Evolutionary conservation across 1,140 invertebrate species (phyloP).

Genomic region (Lucilia sericata): DNA sequence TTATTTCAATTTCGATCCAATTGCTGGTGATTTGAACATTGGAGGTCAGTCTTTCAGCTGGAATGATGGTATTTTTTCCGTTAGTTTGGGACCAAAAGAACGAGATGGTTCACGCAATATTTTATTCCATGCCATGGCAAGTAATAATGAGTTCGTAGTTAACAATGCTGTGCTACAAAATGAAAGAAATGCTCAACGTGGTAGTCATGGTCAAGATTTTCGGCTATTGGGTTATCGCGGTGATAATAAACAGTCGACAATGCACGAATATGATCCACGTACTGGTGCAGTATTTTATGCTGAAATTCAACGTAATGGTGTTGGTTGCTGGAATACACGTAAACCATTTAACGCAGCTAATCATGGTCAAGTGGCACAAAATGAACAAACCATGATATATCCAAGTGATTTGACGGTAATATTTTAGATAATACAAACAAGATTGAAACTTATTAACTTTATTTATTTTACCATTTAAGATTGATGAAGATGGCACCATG

Average conservation of each 20-base stretch:
- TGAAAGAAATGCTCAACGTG: conserved; percentile 70
- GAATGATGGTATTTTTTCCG: conserved; percentile 80
- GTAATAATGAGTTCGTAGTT: conserved; percentile 74
- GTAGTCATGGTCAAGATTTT: conserved; percentile 72
- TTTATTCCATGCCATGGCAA: conserved; percentile 80
- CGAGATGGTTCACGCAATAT: conserved; percentile 71
- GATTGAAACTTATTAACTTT: background rate
- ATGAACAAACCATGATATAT: conserved; percentile 75
- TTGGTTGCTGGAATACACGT: conserved; percentile 78
- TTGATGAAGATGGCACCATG: conserved; percentile 71
- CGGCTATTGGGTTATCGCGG: conserved; percentile 73
- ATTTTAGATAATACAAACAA: background rate
- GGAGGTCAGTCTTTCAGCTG: conserved; percentile 77
- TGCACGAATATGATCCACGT: conserved; percentile 72
- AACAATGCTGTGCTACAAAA: conserved; percentile 76
- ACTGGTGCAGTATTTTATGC: conserved; percentile 75
- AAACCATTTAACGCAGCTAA: conserved; percentile 70
- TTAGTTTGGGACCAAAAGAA: conserved; percentile 72
- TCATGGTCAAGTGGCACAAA: conserved; percentile 72
- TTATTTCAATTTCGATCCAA: conserved; percentile 79
- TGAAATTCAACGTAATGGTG: conserved; percentile 75
- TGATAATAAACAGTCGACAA: conserved; percentile 72
- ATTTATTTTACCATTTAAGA: conserved; percentile 56
- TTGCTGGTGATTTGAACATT: conserved; percentile 76
- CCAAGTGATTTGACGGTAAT: conserved; percentile 69